Conservation (phyloP, 1,140 invertebrate species). For the Euschistus heros region DNA sequence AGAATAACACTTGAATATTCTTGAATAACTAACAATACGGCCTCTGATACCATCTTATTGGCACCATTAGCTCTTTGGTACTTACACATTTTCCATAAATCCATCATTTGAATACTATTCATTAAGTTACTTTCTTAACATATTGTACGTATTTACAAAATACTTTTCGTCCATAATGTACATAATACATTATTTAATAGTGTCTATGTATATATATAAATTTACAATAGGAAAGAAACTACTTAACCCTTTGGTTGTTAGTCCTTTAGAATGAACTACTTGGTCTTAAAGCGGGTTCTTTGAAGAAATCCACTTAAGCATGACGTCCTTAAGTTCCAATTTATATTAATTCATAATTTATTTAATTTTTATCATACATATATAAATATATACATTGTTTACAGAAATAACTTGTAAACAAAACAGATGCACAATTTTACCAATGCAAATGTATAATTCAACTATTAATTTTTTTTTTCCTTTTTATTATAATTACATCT, state of each 20-base stretch:
- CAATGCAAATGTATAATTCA: background rate
- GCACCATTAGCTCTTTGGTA: conserved; percentile 21
- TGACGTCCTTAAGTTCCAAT: conserved; percentile 14
- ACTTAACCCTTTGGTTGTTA: conserved; percentile 11
- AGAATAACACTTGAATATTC: conserved; percentile 1
- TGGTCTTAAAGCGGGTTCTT: conserved; percentile 3
- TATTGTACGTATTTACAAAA: conserved; percentile 7
- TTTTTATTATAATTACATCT: no score
- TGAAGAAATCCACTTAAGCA: background rate
- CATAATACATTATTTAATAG: background rate
- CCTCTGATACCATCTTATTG: background rate
- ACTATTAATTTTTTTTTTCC: no score
- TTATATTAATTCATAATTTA: background rate
- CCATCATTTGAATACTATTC: conserved; percentile 2
- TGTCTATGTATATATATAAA: conserved; percentile 1
- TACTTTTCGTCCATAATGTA: conserved; percentile 7
- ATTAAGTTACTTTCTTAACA: background rate
- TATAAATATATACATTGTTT: conserved; percentile 4
- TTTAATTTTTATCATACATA: background rate
- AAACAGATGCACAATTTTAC: background rate
- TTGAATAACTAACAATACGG: conserved; percentile 8
- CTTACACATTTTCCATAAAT: background rate
- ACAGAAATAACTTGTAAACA: background rate
- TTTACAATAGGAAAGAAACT: conserved; percentile 12
- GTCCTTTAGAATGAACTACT: conserved; percentile 5